Base-by-base conservation (phyloP, 1,140 invertebrate species). In the Copidosoma floridanum region DNA sequence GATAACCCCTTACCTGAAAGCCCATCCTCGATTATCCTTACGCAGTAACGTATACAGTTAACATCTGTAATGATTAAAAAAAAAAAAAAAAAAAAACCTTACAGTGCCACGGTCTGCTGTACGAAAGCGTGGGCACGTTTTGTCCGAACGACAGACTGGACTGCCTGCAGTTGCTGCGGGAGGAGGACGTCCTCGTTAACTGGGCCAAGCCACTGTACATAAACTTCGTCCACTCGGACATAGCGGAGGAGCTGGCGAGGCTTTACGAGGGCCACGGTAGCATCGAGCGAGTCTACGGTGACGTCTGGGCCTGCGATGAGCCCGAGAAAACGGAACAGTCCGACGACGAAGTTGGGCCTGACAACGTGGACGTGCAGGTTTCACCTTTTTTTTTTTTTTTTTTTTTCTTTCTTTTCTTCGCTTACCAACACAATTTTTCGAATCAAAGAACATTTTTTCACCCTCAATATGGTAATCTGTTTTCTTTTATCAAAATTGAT, bases 81-180 rank as follows among this genome's bases (percentile, higher is more conserved):
- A 38, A 24, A 26, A 16, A 1, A 40, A 52, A 38, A 52, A 8
- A 24, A 38, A 16, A 23, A 55, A 59, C 46, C 29, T 82, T 83
- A 14, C 67, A 92, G 90, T 89, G 88, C 23, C 88, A 91, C 76
- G 87, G 86, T 69, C 82, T 83, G 77, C 75, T 88, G 58, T 90
- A 91, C 81, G 89, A 91, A 75, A 91, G 89, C 68, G 88, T 92
- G 68, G 88, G 88, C 54, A 88, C 91, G 57, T 92, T 91, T 78
- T 92, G 89, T 80, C 90, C 90, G 26, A 85, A 84, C 65, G 84
- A 88, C 71, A 83, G 85, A 60, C 78, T 89, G 59, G 87, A 91
- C 47, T 77, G 84, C 65, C 81, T 92, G 65, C 82, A 86, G 66
- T 73, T 90, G 57, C 70, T 92, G 65, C 84, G 84, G 50, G 83